These are phyloP conservation scores for Zoanthus sansibaricus DNA, from an alignment of 92 coral and sea anemone genomes.

Conservation along the genomic window DNA sequence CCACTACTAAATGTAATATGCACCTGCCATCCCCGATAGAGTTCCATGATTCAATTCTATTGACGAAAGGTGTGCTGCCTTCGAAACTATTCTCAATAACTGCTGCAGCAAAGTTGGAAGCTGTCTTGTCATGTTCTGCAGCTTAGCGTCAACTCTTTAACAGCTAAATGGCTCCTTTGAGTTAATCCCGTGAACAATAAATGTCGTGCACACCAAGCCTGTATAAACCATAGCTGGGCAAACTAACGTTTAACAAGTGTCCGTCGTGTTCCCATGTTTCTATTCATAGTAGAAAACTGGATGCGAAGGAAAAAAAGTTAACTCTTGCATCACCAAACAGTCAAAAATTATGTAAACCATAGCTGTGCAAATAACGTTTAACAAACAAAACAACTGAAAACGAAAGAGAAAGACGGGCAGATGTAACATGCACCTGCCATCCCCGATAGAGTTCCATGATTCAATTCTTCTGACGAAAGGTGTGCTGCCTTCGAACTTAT, in stretches of 20 bases:
- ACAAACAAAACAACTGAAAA: not conserved
- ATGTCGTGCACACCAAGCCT: not conserved
- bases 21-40: slow-evolving; percentile 27
- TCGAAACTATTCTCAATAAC: too few species aligned
- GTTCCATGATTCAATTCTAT: slow-evolving; percentile 59
- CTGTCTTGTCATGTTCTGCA: not conserved
- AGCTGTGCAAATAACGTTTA: not conserved
- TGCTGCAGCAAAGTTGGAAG: too few species aligned
- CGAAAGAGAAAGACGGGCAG: not conserved
- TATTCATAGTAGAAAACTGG: not conserved
- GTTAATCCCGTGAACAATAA: not conserved
- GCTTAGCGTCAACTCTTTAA: not conserved
- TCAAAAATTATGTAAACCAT: not conserved
- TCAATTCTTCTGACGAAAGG: slow-evolving; percentile 59
- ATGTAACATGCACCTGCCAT: not conserved
- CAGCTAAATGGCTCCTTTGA: not conserved
- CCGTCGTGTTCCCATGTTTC: too few species aligned
- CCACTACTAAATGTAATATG: not conserved
- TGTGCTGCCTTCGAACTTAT: too few species aligned
- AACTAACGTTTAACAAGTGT: not conserved
- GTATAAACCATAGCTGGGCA: not conserved
- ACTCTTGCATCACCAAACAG: too few species aligned
- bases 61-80: slow-evolving; percentile 39
- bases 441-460: slow-evolving; percentile 42
- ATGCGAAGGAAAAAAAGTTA: not conserved